These are phyloP conservation scores for Empis livida DNA, from an alignment of 2,888 invertebrate genomes.

Conservation along the genomic window DNA sequence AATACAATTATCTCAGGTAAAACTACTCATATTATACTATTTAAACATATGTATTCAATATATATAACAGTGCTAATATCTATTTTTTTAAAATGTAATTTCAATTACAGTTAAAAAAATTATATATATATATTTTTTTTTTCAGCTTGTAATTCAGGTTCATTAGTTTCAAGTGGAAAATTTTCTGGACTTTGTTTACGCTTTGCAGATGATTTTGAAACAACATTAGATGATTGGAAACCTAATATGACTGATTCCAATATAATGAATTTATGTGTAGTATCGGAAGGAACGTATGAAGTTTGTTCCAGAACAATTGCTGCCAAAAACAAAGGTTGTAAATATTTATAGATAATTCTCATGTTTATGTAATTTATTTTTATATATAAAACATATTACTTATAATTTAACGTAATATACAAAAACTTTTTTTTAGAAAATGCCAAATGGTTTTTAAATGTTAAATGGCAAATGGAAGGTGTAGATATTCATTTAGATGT, in stretches of 20 bases:
- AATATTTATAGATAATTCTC: no score
- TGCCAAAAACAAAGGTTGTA: slow-evolving; percentile 59
- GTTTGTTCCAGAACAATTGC: slow-evolving; percentile 72
- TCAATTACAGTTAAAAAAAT: no score
- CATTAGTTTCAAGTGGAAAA: slow-evolving; percentile 84
- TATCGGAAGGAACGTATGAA: slow-evolving; percentile 98
- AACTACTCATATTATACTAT: no score
- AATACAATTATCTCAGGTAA: slow-evolving; percentile 68
- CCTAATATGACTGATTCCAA: slow-evolving; percentile 68
- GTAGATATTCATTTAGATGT: slow-evolving; percentile 94
- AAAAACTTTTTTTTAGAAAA: slow-evolving; percentile 62
- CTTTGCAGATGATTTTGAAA: slow-evolving; percentile 96
- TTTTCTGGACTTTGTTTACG: slow-evolving; percentile 84
- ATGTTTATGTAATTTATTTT: no score
- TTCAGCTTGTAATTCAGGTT: slow-evolving; percentile 85
- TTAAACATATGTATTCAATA: background rate
- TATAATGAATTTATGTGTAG: slow-evolving; percentile 85
- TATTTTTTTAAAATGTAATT: no score
- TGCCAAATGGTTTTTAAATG: slow-evolving; percentile 96
- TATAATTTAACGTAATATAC: no score
- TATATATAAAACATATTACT: no score
- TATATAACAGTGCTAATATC: no score
- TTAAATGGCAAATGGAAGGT: slow-evolving; percentile 99
- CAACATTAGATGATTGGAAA: slow-evolving; percentile 94
- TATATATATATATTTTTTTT: no score